Conservation (phyloP, 2,113 vertebrate species). For the Phyllostomus hastatus region DNA sequence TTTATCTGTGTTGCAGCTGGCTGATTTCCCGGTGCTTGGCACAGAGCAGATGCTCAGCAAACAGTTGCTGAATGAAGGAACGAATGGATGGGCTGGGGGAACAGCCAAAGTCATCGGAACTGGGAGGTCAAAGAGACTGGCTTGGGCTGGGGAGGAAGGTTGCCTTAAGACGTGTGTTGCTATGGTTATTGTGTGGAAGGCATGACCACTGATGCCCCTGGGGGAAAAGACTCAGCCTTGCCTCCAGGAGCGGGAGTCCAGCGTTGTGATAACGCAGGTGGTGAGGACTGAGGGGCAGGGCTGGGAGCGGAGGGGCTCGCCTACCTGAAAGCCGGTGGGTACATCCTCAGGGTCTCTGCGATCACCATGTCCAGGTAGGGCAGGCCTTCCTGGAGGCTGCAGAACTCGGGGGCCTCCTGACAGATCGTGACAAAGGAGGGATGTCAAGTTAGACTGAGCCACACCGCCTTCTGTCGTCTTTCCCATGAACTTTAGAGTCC, state of each 20-base stretch:
- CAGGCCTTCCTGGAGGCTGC: conserved; percentile 86
- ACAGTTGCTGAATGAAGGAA: neutral
- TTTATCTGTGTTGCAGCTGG: neutral
- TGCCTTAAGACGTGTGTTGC: neutral
- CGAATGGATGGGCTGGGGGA: neutral
- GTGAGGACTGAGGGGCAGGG: neutral
- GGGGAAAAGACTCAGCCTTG: neutral
- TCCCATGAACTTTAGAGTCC: neutral
- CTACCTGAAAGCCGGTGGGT: conserved; percentile 95
- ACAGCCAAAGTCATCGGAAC: neutral
- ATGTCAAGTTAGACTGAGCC: neutral
- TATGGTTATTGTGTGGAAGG: neutral
- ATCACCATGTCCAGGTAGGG: conserved; percentile 96
- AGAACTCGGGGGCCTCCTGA: conserved; percentile 85
- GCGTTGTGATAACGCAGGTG: accelerated
- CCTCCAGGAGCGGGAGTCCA: neutral
- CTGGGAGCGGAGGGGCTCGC: accelerated
- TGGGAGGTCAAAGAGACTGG: neutral
- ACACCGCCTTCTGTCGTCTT: neutral
- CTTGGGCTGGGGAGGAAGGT: neutral
- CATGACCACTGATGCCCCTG: neutral
- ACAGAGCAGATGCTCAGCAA: neutral
- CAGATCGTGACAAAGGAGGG: neutral
- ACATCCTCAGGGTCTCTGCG: conserved; percentile 91
- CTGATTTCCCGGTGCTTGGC: neutral